Percentiles rank a stretch among this genome's conserved stretches.
phyloP scores from a whole-genome alignment of 92 coral and sea anemone species.

The Phenganax stokvisi region DNA sequence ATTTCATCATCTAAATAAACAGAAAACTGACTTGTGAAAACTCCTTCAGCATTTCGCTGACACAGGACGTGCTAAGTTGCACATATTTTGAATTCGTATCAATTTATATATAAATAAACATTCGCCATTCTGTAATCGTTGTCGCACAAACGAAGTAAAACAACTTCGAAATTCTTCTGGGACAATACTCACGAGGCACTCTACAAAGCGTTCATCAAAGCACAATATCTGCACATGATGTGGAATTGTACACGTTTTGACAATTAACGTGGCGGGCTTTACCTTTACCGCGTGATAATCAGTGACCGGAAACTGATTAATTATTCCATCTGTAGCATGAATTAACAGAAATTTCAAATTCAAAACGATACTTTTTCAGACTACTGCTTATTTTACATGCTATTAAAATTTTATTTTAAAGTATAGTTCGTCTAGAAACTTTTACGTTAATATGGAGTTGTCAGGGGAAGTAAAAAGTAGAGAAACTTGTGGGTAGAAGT shows the following conservation, averaged over 20 bases:
- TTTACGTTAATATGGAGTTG: background rate
- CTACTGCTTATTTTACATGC: background rate
- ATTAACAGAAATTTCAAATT: background rate
- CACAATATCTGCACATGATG: background rate
- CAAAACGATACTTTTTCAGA: background rate
- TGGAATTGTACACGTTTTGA: background rate
- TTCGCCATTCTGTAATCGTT: background rate
- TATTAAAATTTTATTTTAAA: background rate
- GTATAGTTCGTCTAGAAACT: background rate
- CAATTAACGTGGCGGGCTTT: constrained; percentile 20
- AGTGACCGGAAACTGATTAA: constrained; percentile 24
- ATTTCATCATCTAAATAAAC: background rate
- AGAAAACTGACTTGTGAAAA: background rate
- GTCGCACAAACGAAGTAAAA: background rate
- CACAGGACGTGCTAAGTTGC: constrained; percentile 1
- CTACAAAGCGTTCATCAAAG: background rate
- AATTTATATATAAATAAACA: background rate
- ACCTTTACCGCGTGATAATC: background rate
- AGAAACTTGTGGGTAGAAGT: background rate
- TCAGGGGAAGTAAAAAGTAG: background rate
- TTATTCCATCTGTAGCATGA: background rate
- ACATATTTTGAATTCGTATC: background rate
- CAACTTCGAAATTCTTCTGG: background rate
- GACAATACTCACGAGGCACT: background rate
- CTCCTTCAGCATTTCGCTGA: background rate